Evolutionary conservation across 1,140 invertebrate species (phyloP).

Genomic region (Pissodes strobi): DNA sequence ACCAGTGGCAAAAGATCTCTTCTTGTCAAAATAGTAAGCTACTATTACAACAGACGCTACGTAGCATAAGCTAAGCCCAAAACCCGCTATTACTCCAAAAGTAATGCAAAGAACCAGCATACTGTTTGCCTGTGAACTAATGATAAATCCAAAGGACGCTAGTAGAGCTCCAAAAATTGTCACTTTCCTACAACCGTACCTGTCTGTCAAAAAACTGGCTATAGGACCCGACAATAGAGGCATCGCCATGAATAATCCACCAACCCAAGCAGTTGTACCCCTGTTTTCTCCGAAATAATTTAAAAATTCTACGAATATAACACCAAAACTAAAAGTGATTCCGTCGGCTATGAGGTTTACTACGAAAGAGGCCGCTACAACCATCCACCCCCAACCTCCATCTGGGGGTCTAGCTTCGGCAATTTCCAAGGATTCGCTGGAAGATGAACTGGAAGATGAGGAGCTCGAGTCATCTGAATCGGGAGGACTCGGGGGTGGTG

Average conservation of each 20-base stretch:
- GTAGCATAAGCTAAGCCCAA: constrained; percentile 85
- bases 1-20: constrained; percentile 89
- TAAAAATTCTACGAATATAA: constrained; percentile 80
- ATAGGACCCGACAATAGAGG: constrained; percentile 85
- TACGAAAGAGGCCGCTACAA: constrained; percentile 84
- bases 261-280: constrained; percentile 89
- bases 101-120: constrained; percentile 82
- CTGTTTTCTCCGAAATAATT: constrained; percentile 79
- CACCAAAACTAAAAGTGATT: constrained; percentile 84
- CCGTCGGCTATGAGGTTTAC: constrained; percentile 91
- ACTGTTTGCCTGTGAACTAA: constrained; percentile 76
- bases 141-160: constrained; percentile 78
- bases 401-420: constrained; percentile 72
- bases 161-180: constrained; percentile 81
- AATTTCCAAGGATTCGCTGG: constrained; percentile 64
- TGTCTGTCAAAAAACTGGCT: constrained; percentile 84
- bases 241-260: constrained; percentile 88
- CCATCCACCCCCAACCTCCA: constrained; percentile 80
- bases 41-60: constrained; percentile 92
- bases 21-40: constrained; percentile 94
- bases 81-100: constrained; percentile 83
- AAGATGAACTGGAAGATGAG: constrained; percentile 53
- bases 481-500: constrained; percentile 54
- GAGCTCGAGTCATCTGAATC: constrained; percentile 52
- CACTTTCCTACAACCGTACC: constrained; percentile 80